Percentiles rank a stretch among this genome's conserved stretches.
phyloP scores from a whole-genome alignment of 2,113 vertebrate species.

The Phyllopteryx taeniolatus region DNA sequence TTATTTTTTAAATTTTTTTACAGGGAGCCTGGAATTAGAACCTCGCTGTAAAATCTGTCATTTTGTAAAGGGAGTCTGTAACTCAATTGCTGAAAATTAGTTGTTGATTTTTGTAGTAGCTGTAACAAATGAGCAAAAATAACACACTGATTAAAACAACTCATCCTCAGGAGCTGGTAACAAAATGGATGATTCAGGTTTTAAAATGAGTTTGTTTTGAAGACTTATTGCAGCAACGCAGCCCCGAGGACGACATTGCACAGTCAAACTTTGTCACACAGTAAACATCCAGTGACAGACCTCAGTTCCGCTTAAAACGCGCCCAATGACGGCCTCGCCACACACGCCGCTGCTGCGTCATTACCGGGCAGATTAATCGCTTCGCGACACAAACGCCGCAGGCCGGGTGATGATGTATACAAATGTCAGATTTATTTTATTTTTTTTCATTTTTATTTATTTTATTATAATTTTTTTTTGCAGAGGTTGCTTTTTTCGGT shows the following conservation, averaged over 20 bases:
- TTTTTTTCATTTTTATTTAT: background rate
- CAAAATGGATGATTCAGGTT: background rate
- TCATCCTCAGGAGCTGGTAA: background rate
- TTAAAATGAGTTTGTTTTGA: background rate
- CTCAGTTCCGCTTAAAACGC: conserved; percentile 9
- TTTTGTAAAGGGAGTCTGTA: no score
- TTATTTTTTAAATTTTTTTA: no score
- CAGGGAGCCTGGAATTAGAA: no score
- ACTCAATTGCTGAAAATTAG: no score
- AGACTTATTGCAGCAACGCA: background rate
- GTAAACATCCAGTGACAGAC: conserved; percentile 32
- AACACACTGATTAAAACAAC: background rate
- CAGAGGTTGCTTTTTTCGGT: conserved; percentile 27
- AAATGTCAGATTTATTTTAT: conserved; percentile 18
- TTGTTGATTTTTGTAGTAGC: background rate
- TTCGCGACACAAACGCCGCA: conserved; percentile 21
- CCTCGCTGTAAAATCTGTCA: no score
- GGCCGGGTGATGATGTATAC: conserved; percentile 25
- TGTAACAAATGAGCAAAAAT: background rate
- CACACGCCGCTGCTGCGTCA: conserved; percentile 1
- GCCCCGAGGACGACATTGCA: background rate
- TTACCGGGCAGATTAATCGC: conserved; percentile 39
- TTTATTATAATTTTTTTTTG: conserved; percentile 15
- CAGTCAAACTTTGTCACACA: background rate
- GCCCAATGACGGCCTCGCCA: conserved; percentile 34